Percentiles rank a stretch among this genome's conserved stretches.
Conservation (phyloP, 2,797 vertebrate genomes). For the Iguana delicatissima region DNA sequence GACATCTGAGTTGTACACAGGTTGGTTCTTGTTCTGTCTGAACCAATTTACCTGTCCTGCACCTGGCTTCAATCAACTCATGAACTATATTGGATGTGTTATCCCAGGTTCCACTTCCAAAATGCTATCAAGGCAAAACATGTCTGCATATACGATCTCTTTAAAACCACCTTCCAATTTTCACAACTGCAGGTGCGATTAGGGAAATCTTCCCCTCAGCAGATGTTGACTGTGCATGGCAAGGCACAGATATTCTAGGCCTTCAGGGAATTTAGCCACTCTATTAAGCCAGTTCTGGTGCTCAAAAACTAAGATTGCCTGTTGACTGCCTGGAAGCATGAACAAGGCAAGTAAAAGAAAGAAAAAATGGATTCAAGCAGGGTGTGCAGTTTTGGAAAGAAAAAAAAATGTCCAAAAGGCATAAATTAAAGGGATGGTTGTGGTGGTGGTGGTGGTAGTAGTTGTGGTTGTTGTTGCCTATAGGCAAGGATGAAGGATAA, state of each 20-base stretch:
- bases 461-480: no score
- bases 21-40: neutral
- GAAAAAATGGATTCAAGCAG: constrained; percentile 6
- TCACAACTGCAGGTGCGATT: neutral
- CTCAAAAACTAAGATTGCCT: neutral
- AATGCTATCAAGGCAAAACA: constrained; percentile 19
- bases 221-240: neutral
- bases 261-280: neutral
- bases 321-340: neutral
- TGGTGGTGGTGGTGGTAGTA: no score
- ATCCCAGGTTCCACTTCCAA: constrained; percentile 17
- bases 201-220: neutral
- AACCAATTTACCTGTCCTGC: neutral
- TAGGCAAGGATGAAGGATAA: no score
- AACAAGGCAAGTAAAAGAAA: neutral
- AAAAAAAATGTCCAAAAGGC: no score
- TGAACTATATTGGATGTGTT: neutral
- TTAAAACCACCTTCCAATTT: constrained; percentile 20
- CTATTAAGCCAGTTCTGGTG: neutral
- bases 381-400: neutral
- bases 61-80: neutral
- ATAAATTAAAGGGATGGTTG: neutral
- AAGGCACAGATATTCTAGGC: neutral
- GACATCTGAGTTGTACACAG: neutral
- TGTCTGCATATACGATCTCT: neutral